Evolutionary conservation across 2,797 vertebrate genomes (phyloP).

Genomic region (Eospalax fontanierii): DNA sequence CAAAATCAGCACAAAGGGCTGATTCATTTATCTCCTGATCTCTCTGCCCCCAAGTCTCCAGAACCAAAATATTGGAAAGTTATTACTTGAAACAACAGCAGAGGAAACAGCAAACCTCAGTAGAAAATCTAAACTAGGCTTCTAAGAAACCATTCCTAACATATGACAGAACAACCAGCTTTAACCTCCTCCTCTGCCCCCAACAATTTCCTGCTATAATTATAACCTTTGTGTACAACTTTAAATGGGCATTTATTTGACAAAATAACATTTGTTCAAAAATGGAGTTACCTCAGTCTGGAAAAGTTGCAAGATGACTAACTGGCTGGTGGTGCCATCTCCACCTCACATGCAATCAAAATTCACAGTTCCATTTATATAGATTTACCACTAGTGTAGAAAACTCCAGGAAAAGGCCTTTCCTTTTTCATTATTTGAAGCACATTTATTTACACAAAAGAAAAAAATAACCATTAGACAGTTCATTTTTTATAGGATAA

Average conservation of each 20-base stretch:
- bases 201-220: conserved; percentile 84
- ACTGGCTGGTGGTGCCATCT: conserved; percentile 63
- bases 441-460: conserved; percentile 66
- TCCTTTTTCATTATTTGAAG: conserved; percentile 66
- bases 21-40: conserved; percentile 60
- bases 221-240: conserved; percentile 81
- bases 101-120: conserved; percentile 76
- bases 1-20: conserved; percentile 70
- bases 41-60: neutral
- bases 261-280: conserved; percentile 83
- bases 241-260: conserved; percentile 84
- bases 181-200: conserved; percentile 79
- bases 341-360: conserved; percentile 41
- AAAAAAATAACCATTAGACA: conserved; percentile 41
- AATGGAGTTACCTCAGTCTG: conserved; percentile 80
- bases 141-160: conserved; percentile 83
- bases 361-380: conserved; percentile 57
- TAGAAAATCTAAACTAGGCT: conserved; percentile 77
- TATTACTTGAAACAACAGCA: conserved; percentile 74
- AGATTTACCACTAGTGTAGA: conserved; percentile 49
- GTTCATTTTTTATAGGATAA: conserved; percentile 40
- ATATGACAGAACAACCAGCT: conserved; percentile 80
- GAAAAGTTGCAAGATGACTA: conserved; percentile 81
- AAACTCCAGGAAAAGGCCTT: conserved; percentile 47
- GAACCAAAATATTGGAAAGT: conserved; percentile 77